Conservation (phyloP, 1,140 invertebrate species). For the Megathymus violae region DNA sequence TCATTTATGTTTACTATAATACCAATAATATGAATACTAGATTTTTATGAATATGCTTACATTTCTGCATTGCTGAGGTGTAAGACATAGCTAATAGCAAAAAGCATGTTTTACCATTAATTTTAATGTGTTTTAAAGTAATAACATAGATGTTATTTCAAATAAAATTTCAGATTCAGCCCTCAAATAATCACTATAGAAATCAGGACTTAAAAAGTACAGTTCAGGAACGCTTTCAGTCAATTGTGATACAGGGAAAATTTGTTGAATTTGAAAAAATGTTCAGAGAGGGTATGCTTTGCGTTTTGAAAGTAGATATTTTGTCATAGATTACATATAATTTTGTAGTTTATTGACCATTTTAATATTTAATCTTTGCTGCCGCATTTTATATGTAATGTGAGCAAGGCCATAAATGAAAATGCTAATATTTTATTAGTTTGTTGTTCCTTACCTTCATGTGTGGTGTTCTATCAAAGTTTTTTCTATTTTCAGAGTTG, state of each 20-base stretch:
- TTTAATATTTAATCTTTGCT: too few species aligned
- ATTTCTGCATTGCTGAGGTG: too few species aligned
- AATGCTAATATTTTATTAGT: not conserved
- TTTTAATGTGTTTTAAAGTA: too few species aligned
- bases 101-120: too few species aligned
- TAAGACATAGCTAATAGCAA: too few species aligned
- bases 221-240: constrained; percentile 18
- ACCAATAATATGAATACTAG: too few species aligned
- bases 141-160: too few species aligned
- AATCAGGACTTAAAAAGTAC: not conserved
- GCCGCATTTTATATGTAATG: not conserved
- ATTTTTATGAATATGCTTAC: too few species aligned
- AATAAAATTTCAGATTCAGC: constrained; percentile 17
- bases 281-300: constrained; percentile 19
- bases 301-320: not conserved
- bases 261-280: constrained; percentile 21
- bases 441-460: not conserved
- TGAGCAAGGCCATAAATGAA: not conserved
- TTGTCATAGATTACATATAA: not conserved
- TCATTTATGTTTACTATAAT: too few species aligned
- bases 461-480: not conserved
- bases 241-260: constrained; percentile 16
- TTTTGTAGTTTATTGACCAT: not conserved
- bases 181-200: constrained; percentile 2
- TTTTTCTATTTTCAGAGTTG: constrained; percentile 57